A percentile compares a stretch with the other conserved stretches of the same genome.
phyloP scores from a whole-genome alignment of 2,113 vertebrate genomes.

The Pteruthius melanotis region DNA sequence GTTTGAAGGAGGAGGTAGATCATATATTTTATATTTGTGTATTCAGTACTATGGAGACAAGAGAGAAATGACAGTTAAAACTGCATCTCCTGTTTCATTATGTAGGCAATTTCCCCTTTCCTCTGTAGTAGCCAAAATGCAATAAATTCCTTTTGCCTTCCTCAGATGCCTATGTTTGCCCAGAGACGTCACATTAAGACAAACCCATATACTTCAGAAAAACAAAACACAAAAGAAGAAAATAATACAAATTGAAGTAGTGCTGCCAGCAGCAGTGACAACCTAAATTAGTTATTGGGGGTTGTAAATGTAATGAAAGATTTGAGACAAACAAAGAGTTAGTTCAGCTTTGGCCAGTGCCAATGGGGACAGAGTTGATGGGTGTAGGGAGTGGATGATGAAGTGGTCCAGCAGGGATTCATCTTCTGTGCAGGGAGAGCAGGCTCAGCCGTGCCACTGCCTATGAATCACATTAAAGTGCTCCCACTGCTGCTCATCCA shows the following conservation, averaged over 20 bases:
- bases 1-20: conserved; percentile 45
- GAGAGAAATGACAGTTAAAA: conserved; percentile 29
- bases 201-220: not conserved
- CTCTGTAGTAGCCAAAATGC: conserved; percentile 28
- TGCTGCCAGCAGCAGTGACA: not conserved
- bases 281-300: not conserved
- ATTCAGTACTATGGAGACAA: conserved; percentile 12
- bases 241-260: not conserved
- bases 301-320: not conserved
- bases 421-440: not conserved
- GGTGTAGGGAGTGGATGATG: not conserved
- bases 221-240: not conserved
- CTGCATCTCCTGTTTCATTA: conserved; percentile 32
- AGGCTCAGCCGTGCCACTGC: not conserved
- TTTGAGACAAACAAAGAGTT: not conserved
- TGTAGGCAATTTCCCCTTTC: conserved; percentile 54
- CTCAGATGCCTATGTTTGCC: conserved; percentile 33
- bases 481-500: not conserved
- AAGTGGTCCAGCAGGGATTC: not conserved
- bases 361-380: not conserved
- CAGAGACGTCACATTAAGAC: not conserved
- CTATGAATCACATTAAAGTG: not conserved
- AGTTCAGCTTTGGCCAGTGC: not conserved
- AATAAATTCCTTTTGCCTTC: conserved; percentile 55
- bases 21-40: conserved; percentile 15